Conservation (phyloP, 2,113 vertebrate species). For the Planiliza haematocheilus region DNA sequence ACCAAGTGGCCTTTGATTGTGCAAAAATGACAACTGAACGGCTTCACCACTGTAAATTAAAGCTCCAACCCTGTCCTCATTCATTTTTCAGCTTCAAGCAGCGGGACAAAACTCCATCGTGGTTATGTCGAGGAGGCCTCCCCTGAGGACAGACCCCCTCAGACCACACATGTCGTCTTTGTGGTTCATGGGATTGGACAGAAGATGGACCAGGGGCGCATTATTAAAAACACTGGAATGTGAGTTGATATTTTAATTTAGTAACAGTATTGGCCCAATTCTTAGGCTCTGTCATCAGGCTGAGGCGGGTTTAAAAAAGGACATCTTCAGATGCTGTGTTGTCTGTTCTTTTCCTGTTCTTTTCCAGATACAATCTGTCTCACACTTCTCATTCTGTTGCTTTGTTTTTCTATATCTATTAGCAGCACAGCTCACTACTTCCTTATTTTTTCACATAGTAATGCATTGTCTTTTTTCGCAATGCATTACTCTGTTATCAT, state of each 20-base stretch:
- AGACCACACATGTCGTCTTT: conserved; percentile 96
- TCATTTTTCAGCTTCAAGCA: conserved; percentile 91
- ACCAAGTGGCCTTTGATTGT: background rate
- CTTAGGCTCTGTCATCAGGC: background rate
- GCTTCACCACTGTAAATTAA: background rate
- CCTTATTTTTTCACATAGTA: background rate
- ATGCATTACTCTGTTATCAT: background rate
- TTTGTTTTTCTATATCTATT: background rate
- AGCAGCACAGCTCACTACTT: background rate
- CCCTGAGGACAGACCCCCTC: conserved; percentile 93
- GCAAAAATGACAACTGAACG: background rate
- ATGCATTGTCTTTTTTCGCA: too few relatives aligned
- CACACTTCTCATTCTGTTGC: conserved; percentile 12
- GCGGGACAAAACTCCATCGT: conserved; percentile 95
- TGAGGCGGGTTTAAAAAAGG: background rate
- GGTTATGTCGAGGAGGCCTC: conserved; percentile 98
- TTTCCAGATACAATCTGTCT: background rate
- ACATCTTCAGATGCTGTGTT: background rate
- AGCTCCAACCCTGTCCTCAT: background rate
- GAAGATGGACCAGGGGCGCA: conserved; percentile 99
- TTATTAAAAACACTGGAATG: conserved; percentile 99
- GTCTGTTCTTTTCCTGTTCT: conserved; percentile 1
- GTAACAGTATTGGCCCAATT: too few relatives aligned
- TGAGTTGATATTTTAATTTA: conserved; percentile 80
- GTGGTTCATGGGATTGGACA: conserved; percentile 99